Conservation (phyloP, 1,140 invertebrate species). For the Tetramorium alpestre region DNA sequence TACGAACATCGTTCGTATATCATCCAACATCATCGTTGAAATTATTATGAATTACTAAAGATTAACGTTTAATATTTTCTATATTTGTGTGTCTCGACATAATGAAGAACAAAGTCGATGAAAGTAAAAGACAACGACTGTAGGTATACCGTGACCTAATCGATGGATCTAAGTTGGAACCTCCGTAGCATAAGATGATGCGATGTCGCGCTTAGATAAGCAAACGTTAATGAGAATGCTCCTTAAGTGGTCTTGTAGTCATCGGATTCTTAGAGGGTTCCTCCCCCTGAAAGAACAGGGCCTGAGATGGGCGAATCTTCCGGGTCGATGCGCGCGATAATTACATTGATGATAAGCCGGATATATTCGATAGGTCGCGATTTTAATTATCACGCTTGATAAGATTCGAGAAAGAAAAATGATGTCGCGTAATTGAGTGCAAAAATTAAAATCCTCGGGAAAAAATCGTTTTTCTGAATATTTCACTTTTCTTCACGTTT, state of each 20-base stretch:
- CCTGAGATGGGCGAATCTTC: constrained; percentile 42
- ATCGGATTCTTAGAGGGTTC: constrained; percentile 27
- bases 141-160: background rate
- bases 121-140: constrained; percentile 38
- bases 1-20: too few relatives aligned
- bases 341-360: constrained; percentile 39
- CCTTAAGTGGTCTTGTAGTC: constrained; percentile 35
- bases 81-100: background rate
- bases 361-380: constrained; percentile 29
- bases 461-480: background rate
- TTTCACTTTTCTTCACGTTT: background rate
- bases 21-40: background rate
- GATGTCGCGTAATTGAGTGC: background rate
- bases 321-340: constrained; percentile 52
- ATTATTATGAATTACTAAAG: constrained; percentile 25
- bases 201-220: constrained; percentile 62
- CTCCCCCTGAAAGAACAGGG: constrained; percentile 21
- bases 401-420: constrained; percentile 32
- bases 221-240: constrained; percentile 59
- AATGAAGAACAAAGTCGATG: background rate
- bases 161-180: constrained; percentile 16
- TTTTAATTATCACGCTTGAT: constrained; percentile 44
- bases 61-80: constrained; percentile 9
- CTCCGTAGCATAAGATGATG: constrained; percentile 5
- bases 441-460: background rate